Base-by-base conservation (phyloP, 2,113 vertebrate species). In the Megaptera novaeangliae region DNA sequence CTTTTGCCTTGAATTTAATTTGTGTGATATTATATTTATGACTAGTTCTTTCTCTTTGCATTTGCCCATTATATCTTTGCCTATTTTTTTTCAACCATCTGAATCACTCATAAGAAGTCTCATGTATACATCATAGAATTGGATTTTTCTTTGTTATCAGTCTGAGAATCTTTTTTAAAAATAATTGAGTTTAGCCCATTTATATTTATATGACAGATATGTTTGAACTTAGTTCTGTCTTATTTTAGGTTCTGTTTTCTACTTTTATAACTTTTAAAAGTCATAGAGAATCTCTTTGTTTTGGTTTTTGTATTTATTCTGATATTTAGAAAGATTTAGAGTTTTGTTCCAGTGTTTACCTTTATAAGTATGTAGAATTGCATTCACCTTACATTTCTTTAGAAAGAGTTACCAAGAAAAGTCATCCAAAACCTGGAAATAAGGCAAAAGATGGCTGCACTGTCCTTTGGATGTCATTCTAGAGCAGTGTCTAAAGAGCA, bases 1-100 rank as follows among this genome's bases (percentile, higher is more conserved):
- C 46, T 78, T 82, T 91, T 82, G 49, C 75, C 74, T 88, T 91
- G 66, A 82, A 36, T 82, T 91, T 96, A 69, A 61, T 82, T 66
- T 91, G 18, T 97, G n/a, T 61, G 10, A 83, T 83, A 59, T 17
- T 93, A 34, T 63, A 18, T 39, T 78, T 78, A 90, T 78, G 14
- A 59, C 36, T 49, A 41, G 0, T 61, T 3, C 69, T 95, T 90
- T 36, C 10, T 59, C 36, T 87, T 61, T 96, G 44, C 20, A 59
- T 82, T 91, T 95, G 36, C 15, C 71, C 95, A 36, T 46, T 27
- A 8, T 34, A 84, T 31, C 31, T 96, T 96, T 39, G 13, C 21
- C 34, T 44, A 18, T 88, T 87, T 82, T 31, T 71, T 78, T 94
- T 72, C 21, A 71, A 5, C 29, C 13, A 36, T 52, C 41, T 44